Evolutionary conservation across 2,113 vertebrate species (phyloP).

Genomic region (Saccopteryx bilineata): DNA sequence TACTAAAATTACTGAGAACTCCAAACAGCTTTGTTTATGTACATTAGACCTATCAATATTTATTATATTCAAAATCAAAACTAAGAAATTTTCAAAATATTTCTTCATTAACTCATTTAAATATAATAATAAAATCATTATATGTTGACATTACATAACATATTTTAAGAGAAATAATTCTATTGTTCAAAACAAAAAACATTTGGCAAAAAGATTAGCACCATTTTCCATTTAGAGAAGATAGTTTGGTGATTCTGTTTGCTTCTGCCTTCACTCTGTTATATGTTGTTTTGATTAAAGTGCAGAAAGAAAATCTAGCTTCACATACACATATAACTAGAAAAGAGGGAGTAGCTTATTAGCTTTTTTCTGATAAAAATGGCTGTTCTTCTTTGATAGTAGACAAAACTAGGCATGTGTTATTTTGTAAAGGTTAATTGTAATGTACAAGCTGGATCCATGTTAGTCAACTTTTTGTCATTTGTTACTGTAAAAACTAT

Average conservation of each 20-base stretch:
- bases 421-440: conserved; percentile 9
- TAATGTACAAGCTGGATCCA: not conserved
- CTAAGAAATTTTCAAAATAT: not conserved
- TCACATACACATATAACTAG: not conserved
- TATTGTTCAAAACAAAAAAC: conserved; percentile 36
- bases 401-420: not conserved
- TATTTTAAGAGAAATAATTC: not conserved
- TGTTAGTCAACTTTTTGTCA: not conserved
- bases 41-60: not conserved
- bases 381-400: not conserved
- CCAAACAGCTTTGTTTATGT: not conserved
- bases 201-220: not conserved
- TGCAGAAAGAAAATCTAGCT: not conserved
- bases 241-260: not conserved
- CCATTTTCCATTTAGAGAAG: not conserved
- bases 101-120: conserved; percentile 27
- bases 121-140: conserved; percentile 26
- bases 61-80: conserved; percentile 24
- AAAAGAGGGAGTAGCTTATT: not conserved
- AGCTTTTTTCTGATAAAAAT: conserved; percentile 3
- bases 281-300: not conserved
- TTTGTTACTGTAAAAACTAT: not conserved
- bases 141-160: not conserved
- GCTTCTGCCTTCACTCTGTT: not conserved
- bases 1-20: not conserved